phyloP scores from a whole-genome alignment of 2,888 invertebrate species.

The Ectropis crepuscularia region DNA sequence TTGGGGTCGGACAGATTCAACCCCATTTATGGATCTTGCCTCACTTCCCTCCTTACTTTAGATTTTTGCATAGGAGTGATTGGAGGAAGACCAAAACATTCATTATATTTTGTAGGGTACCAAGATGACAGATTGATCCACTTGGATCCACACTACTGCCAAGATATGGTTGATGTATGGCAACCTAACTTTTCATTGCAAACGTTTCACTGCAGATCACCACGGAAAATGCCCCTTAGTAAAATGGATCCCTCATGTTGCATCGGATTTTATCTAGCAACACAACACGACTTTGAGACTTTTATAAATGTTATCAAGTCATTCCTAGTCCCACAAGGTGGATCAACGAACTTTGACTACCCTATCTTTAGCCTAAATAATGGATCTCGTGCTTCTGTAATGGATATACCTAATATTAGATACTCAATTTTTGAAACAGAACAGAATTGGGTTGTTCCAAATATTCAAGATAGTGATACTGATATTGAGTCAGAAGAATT shows the following conservation, averaged over 20 bases:
- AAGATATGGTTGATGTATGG: slow-evolving; percentile 94
- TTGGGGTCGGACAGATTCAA: slow-evolving; percentile 95
- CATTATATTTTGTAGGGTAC: slow-evolving; percentile 96
- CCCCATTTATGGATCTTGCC: slow-evolving; percentile 92
- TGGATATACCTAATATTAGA: slow-evolving; percentile 83
- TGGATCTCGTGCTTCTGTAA: slow-evolving; percentile 87
- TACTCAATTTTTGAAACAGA: slow-evolving; percentile 82
- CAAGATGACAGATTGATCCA: slow-evolving; percentile 97
- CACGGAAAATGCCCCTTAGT: slow-evolving; percentile 91
- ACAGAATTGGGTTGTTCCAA: slow-evolving; percentile 78
- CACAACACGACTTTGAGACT: slow-evolving; percentile 90
- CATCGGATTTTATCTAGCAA: slow-evolving; percentile 94
- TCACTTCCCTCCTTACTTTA: slow-evolving; percentile 91
- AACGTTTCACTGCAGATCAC: slow-evolving; percentile 94
- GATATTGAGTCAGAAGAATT: slow-evolving; percentile 90
- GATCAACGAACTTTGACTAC: slow-evolving; percentile 86
- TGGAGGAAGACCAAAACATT: slow-evolving; percentile 96
- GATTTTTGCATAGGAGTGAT: slow-evolving; percentile 95
- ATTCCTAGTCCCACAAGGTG: slow-evolving; percentile 76
- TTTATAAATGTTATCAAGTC: slow-evolving; percentile 89
- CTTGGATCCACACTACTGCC: slow-evolving; percentile 97
- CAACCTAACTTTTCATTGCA: slow-evolving; percentile 90
- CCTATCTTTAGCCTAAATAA: slow-evolving; percentile 93
- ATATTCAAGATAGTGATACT: slow-evolving; percentile 84
- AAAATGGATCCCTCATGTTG: slow-evolving; percentile 98